These are phyloP conservation scores for Arnoldichthys spilopterus DNA, from an alignment of 2,797 vertebrate genomes.

Conservation along the genomic window DNA sequence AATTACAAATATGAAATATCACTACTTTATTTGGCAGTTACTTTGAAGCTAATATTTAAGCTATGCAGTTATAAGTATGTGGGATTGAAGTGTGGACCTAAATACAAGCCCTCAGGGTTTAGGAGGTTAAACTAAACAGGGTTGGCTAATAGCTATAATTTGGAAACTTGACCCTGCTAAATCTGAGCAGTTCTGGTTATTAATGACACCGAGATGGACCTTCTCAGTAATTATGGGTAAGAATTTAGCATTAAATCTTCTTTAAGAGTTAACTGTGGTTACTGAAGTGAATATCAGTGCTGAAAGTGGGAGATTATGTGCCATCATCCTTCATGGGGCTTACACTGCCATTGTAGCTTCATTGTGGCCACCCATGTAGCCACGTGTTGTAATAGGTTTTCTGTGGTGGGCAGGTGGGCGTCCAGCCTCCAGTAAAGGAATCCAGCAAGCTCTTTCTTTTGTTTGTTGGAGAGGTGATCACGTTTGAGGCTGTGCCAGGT, in stretches of 20 bases:
- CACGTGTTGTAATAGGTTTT: not conserved
- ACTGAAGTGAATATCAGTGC: not conserved
- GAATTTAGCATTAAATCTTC: slow-evolving; percentile 15
- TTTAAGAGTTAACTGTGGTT: not conserved
- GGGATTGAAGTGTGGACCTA: not conserved
- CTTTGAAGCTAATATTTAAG: not conserved
- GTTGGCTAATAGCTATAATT: slow-evolving; percentile 25
- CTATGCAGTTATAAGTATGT: not conserved
- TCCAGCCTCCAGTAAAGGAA: not conserved
- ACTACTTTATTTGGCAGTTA: not conserved
- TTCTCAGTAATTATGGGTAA: not conserved
- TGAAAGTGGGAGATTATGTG: slow-evolving; percentile 2
- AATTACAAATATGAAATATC: too few species aligned
- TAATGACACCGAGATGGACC: slow-evolving; percentile 7
- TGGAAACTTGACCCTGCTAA: slow-evolving; percentile 19
- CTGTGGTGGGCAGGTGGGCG: not conserved
- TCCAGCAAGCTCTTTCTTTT: not conserved
- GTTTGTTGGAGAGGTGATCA: not conserved
- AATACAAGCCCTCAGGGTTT: not conserved
- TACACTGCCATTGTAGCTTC: not conserved
- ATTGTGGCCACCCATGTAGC: not conserved
- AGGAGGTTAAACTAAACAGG: slow-evolving; percentile 56
- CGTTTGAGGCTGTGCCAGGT: not conserved
- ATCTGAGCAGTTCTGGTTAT: not conserved
- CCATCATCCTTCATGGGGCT: not conserved